Base-by-base conservation (phyloP, 2,797 vertebrate genomes). In the Tadarida brasiliensis region DNA sequence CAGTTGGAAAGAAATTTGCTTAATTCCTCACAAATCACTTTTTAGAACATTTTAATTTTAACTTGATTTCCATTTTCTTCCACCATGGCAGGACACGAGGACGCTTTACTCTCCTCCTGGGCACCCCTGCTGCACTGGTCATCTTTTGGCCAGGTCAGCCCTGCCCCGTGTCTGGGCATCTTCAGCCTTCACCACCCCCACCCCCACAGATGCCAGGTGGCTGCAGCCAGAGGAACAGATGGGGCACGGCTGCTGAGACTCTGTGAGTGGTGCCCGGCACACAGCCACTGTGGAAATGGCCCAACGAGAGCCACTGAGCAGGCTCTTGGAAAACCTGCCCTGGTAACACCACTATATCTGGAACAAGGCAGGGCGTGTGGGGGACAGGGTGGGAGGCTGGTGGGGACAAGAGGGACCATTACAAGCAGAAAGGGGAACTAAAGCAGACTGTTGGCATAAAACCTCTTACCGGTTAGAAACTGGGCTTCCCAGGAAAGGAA, bases 1-100 rank as follows among this genome's bases (percentile, higher is more conserved):
- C 96, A 82, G 51, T 95, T 97, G 95, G 94, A 97, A 97, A 96
- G 96, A 97, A 98, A 98, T 94, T 73, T 96, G 96, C 96, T 97
- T 97, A 96, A 93, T 97, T 98, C 98, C 97, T 98, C 94, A 96
- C 81, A 95, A 91, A 95, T 92, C 2, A 11, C 86, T 97, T 98
- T 98, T 95, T 95, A 89, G 95, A 97, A 97, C 57, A 96, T 93
- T 98, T 97, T 94, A 94, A 96, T 96, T 98, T 94, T 87, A 82
- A 96, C 93, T 76, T 96, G 78, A 94, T 87, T 68, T 85, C 81
- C 15, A 30, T 84, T 91, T n/a, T 10, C 8, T 9, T 33, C 83
- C 5, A 30, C 26, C 63, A 9, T 26, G 4, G 26, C 26, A 81
- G 76, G 63, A 51, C 76, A 70, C 12, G 0, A 83, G 71, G 19